phyloP scores from a whole-genome alignment of 2,888 invertebrate species.

The Anodontia alba region DNA sequence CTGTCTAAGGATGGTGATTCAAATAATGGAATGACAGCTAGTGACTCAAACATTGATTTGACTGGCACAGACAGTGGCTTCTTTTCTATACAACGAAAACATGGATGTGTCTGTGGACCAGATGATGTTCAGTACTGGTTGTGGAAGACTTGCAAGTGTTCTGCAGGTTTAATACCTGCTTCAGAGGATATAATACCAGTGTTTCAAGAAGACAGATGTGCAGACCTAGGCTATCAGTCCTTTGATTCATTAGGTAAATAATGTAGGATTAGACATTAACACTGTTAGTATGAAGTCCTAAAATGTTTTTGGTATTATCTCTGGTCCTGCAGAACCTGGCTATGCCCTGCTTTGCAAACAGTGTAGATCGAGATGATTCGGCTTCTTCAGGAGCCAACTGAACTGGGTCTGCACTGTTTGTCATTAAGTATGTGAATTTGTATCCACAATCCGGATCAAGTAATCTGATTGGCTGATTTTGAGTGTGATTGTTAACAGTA shows the following conservation, averaged over 20 bases:
- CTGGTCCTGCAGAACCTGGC: too few species aligned
- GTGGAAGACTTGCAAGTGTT: slow-evolving; percentile 47
- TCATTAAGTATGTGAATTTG: too few species aligned
- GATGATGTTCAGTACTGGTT: slow-evolving; percentile 34
- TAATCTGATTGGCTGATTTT: too few species aligned
- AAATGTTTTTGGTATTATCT: background rate
- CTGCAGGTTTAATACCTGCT: slow-evolving; percentile 30
- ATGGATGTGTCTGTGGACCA: slow-evolving; percentile 37
- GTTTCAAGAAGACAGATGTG: slow-evolving; percentile 30
- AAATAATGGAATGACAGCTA: background rate
- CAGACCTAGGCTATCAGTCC: slow-evolving; percentile 55
- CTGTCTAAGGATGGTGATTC: background rate
- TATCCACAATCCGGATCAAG: too few species aligned
- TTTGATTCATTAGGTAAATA: slow-evolving; percentile 57
- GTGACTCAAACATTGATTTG: background rate
- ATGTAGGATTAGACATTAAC: slow-evolving; percentile 8
- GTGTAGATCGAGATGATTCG: too few species aligned
- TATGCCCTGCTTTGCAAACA: too few species aligned
- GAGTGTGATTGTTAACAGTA: too few species aligned
- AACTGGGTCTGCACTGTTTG: too few species aligned
- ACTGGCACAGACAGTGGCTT: background rate
- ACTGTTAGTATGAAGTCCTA: background rate
- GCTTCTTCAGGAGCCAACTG: too few species aligned
- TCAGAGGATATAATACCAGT: slow-evolving; percentile 25
- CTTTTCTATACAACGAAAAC: background rate